phyloP scores from a whole-genome alignment of 2,888 invertebrate genomes.

The Chromoteleia sp. region DNA sequence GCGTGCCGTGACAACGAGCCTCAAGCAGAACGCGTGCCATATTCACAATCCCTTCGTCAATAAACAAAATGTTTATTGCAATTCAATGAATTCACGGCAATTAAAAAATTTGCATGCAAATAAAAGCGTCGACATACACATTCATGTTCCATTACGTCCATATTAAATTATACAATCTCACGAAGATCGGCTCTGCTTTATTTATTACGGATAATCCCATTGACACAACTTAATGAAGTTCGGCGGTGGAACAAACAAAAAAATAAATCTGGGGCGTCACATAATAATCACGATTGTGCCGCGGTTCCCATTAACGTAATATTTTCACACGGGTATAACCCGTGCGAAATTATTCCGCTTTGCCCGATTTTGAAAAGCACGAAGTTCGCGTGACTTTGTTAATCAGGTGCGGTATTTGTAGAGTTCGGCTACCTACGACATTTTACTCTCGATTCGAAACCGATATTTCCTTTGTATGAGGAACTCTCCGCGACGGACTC shows the following conservation, averaged over 20 bases:
- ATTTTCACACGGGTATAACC: constrained; percentile 1
- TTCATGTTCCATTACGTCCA: constrained; percentile 38
- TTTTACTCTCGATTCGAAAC: constrained; percentile 51
- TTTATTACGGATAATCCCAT: constrained; percentile 23
- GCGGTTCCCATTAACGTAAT: constrained; percentile 14
- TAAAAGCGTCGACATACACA: constrained; percentile 22
- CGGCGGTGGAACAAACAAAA: not conserved
- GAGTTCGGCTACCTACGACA: constrained; percentile 42
- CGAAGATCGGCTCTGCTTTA: constrained; percentile 17
- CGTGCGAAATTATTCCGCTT: constrained; percentile 4
- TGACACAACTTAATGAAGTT: constrained; percentile 17
- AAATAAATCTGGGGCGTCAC: not conserved
- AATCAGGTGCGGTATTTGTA: constrained; percentile 50
- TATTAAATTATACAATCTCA: constrained; percentile 42
- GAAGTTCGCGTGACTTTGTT: constrained; percentile 42
- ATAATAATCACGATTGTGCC: constrained; percentile 6
- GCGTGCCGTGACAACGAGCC: too few relatives aligned
- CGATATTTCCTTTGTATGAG: constrained; percentile 30
- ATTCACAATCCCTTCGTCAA: constrained; percentile 15
- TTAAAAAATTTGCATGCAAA: constrained; percentile 45
- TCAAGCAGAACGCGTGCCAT: constrained; percentile 6
- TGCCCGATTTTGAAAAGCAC: not conserved
- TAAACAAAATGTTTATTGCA: constrained; percentile 26
- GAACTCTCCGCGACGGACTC: constrained; percentile 34
- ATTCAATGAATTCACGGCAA: constrained; percentile 18